phyloP scores from a whole-genome alignment of 1,140 invertebrate species.

The Zaprionus ghesquierei region DNA sequence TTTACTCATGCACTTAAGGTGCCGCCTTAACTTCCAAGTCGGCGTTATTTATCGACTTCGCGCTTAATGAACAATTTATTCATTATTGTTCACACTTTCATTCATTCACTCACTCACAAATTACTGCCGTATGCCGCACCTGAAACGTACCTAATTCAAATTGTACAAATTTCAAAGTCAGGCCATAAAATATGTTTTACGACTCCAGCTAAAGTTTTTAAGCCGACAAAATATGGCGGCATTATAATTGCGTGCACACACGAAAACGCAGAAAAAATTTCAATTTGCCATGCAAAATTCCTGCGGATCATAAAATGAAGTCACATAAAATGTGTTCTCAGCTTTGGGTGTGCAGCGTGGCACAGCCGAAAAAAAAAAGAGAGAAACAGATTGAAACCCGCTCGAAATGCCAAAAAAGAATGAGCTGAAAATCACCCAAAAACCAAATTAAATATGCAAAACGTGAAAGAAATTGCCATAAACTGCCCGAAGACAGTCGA shows the following conservation, averaged over 20 bases:
- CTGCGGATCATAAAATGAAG: slow-evolving; percentile 22
- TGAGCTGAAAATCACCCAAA: slow-evolving; percentile 2
- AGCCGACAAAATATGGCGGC: slow-evolving; percentile 27
- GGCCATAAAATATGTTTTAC: slow-evolving; percentile 42
- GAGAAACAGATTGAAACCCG: not conserved
- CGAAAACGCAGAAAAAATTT: slow-evolving; percentile 20
- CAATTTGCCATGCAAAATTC: slow-evolving; percentile 36
- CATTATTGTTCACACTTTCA: slow-evolving; percentile 27
- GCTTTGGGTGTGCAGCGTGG: slow-evolving; percentile 31
- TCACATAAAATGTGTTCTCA: slow-evolving; percentile 20
- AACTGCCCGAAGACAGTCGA: slow-evolving; percentile 26
- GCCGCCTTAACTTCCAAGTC: not conserved
- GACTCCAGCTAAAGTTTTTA: slow-evolving; percentile 16
- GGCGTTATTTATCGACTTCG: not conserved
- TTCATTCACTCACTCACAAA: slow-evolving; percentile 9
- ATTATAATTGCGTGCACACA: slow-evolving; percentile 40
- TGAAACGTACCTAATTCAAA: slow-evolving; percentile 15
- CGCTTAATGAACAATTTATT: slow-evolving; percentile 21
- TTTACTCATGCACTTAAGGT: not conserved
- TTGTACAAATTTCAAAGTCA: slow-evolving; percentile 18
- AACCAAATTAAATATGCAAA: slow-evolving; percentile 31
- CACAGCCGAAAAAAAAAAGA: not conserved
- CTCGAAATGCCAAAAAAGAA: slow-evolving; percentile 5
- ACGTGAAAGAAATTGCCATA: slow-evolving; percentile 22
- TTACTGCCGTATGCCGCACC: slow-evolving; percentile 14